Base-by-base conservation (phyloP, 2,888 invertebrate genomes). In the Thera britannica region DNA sequence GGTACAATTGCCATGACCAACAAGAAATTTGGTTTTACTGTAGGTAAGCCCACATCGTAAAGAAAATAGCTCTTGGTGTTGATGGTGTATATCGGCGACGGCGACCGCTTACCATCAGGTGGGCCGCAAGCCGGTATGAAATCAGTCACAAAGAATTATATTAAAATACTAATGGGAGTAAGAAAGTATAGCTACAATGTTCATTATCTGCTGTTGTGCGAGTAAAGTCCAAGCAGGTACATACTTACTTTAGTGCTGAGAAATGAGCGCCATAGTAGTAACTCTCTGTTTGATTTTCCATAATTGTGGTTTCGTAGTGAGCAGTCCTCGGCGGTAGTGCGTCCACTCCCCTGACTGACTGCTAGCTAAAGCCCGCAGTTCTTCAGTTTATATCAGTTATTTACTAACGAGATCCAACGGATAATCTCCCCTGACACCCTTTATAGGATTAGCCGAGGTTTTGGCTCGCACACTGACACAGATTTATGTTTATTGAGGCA, bases 301-400 rank as follows among this genome's bases (percentile, higher is more conserved):
- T 92, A 57, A 23, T 75, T 82, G 75, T 68, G 75, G 75, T 75
- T 68, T 75, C 82, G 55, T 48, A 34, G 55, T 87, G 93, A 93
- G 92, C 93, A 93, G 93, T 87, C 93, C 93, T 93, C 92, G 86
- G 90, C 91, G 86, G 90, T 82, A 89, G 92, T 85, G 87, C 75
- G 85, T 82, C 83, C 88, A 88, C 89, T 86, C 82, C 89, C 87
- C 91, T 86, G 92, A 93, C 93, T 93, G 91, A 92, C 93, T 92
- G 93, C 92, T 90, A 76, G 46, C 69, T 44, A 11, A 41, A 35
- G 51, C 68, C 51, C 49, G 35, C 34, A 57, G 70, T 66, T 65
- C 68, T 75, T 70, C 67, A 73, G 77, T 85, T 92, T 93, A 93
- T 92, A 92, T 85, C 81, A 85, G 66, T 75, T 70, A 55, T 67